A percentile compares a stretch with the other conserved stretches of the same genome.
phyloP scores from a whole-genome alignment of 2,888 invertebrate genomes.

The Leucophenga montana region DNA sequence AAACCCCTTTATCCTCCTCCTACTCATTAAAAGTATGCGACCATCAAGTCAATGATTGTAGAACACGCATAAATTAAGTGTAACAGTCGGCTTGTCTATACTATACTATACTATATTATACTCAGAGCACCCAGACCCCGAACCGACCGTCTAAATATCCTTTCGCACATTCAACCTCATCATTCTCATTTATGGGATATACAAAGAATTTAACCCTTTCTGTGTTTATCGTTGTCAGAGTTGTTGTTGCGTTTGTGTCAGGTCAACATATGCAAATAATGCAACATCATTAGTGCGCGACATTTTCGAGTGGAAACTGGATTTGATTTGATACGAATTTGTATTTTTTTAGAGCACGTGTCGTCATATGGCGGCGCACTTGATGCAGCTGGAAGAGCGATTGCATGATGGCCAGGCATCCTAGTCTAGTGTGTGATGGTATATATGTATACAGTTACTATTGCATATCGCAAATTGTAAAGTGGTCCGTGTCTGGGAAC shows the following conservation, averaged over 20 bases:
- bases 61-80: slow-evolving; percentile 58
- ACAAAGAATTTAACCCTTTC: slow-evolving; percentile 40
- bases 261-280: slow-evolving; percentile 61
- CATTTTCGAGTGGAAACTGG: background rate
- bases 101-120: too few species aligned
- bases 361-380: background rate
- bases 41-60: slow-evolving; percentile 58
- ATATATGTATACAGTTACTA: slow-evolving; percentile 24
- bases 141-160: slow-evolving; percentile 50
- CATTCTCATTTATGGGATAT: slow-evolving; percentile 20
- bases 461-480: slow-evolving; percentile 51
- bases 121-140: too few species aligned
- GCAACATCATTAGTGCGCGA: slow-evolving; percentile 60
- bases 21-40: background rate
- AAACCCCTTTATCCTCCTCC: slow-evolving; percentile 30
- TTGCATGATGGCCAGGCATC: too few species aligned
- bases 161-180: slow-evolving; percentile 34
- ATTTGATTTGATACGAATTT: slow-evolving; percentile 18
- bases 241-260: slow-evolving; percentile 13
- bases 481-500: slow-evolving; percentile 42
- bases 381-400: background rate
- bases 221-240: slow-evolving; percentile 3
- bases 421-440: too few species aligned
- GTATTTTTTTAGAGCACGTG: slow-evolving; percentile 18
- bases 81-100: slow-evolving; percentile 41